These are phyloP conservation scores for Oxystoma pomonae DNA, from an alignment of 2,888 invertebrate species.

Conservation along the genomic window DNA sequence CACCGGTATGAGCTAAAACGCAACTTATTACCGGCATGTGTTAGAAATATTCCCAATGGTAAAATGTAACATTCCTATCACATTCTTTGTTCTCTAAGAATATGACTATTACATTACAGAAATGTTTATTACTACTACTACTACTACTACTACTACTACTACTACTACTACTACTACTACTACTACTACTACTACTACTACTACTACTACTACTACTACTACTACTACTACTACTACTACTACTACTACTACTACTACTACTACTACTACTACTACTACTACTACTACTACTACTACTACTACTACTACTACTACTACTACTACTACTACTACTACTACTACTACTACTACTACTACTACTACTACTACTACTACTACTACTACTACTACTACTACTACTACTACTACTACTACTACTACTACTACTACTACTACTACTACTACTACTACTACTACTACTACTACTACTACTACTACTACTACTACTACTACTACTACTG, in stretches of 20 bases:
- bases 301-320: background rate
- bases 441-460: background rate
- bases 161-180: background rate
- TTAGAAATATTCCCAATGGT: too few species aligned
- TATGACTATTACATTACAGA: too few species aligned
- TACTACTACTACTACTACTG: background rate
- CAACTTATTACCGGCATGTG: too few species aligned
- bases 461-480: background rate
- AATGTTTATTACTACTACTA: background rate
- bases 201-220: background rate
- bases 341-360: background rate
- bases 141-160: background rate
- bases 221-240: background rate
- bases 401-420: background rate
- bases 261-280: background rate
- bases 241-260: background rate
- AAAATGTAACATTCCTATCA: too few species aligned
- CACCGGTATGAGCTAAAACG: too few species aligned
- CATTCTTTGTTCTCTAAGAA: too few species aligned
- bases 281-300: background rate
- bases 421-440: background rate
- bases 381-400: background rate
- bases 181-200: background rate
- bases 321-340: background rate
- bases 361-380: background rate